Evolutionary conservation across 2,888 invertebrate genomes (phyloP).

Genomic region (Scaptomyza polygonia): DNA sequence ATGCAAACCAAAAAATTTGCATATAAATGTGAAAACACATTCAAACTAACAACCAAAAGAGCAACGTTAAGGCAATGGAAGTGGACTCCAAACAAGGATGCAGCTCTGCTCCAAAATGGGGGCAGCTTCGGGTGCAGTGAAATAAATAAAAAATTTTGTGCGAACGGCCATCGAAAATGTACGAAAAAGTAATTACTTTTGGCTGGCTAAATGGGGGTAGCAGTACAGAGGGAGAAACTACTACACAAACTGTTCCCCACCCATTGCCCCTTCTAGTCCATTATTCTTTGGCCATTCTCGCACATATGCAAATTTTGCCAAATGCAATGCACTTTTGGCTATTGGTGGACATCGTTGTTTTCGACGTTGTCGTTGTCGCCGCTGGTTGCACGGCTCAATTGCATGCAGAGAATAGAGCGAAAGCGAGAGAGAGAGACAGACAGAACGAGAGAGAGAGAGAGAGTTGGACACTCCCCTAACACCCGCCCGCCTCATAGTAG

Average conservation of each 20-base stretch:
- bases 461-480: constrained; percentile 54
- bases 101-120: constrained; percentile 12
- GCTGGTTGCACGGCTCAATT: constrained; percentile 63
- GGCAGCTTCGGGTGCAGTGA: constrained; percentile 67
- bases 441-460: too few relatives aligned
- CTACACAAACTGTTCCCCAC: constrained; percentile 10
- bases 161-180: constrained; percentile 71
- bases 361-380: constrained; percentile 19
- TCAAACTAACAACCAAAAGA: constrained; percentile 69
- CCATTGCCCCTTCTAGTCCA: neutral
- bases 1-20: constrained; percentile 78
- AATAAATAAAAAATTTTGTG: constrained; percentile 72
- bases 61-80: constrained; percentile 41
- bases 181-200: constrained; percentile 79
- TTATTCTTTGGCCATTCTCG: constrained; percentile 22
- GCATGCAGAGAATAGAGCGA: constrained; percentile 47
- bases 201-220: constrained; percentile 29
- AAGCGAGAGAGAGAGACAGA: constrained; percentile 9
- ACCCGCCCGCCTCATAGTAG: constrained; percentile 14
- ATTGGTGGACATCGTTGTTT: constrained; percentile 66
- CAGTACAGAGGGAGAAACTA: constrained; percentile 12
- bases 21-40: constrained; percentile 79
- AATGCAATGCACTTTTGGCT: constrained; percentile 76
- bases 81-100: constrained; percentile 23
- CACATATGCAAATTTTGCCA: constrained; percentile 71